phyloP scores from a whole-genome alignment of 2,113 vertebrate species.

The Cololabis saira region DNA sequence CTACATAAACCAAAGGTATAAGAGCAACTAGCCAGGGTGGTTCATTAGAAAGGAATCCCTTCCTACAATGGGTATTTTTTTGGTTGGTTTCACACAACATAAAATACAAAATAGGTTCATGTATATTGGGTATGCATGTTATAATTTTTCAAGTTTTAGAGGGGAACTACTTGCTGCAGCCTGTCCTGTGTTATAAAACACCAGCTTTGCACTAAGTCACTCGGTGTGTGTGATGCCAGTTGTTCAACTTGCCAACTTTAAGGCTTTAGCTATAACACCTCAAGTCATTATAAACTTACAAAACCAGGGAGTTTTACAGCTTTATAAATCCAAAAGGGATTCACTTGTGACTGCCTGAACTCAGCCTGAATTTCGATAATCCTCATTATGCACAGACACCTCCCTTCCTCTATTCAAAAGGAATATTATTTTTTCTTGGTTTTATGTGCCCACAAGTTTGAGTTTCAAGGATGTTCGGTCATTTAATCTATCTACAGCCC shows the following conservation, averaged over 20 bases:
- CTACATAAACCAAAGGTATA: too few relatives aligned
- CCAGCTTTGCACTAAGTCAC: constrained; percentile 42
- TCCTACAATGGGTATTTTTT: too few relatives aligned
- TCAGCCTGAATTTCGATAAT: constrained; percentile 41
- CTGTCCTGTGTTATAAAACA: constrained; percentile 15
- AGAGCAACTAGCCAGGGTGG: too few relatives aligned
- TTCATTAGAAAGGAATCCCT: too few relatives aligned
- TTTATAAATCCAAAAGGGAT: constrained; percentile 43
- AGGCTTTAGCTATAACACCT: constrained; percentile 53
- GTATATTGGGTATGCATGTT: too few relatives aligned
- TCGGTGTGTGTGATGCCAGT: constrained; percentile 29
- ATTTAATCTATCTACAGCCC: too few relatives aligned
- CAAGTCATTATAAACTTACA: constrained; percentile 34
- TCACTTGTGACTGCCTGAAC: constrained; percentile 36
- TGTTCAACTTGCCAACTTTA: constrained; percentile 42
- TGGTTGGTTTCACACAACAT: too few relatives aligned
- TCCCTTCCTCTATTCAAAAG: neutral
- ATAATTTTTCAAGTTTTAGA: too few relatives aligned
- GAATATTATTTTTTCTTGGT: neutral
- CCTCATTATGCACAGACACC: constrained; percentile 28
- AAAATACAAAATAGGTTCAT: too few relatives aligned
- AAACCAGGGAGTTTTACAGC: constrained; percentile 34
- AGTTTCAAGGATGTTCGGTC: neutral
- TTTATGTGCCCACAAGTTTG: constrained; percentile 1
- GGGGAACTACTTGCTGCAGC: constrained; percentile 10